These are phyloP conservation scores for Acanthiza pusilla DNA, from an alignment of 2,797 vertebrate genomes.

Conservation along the genomic window DNA sequence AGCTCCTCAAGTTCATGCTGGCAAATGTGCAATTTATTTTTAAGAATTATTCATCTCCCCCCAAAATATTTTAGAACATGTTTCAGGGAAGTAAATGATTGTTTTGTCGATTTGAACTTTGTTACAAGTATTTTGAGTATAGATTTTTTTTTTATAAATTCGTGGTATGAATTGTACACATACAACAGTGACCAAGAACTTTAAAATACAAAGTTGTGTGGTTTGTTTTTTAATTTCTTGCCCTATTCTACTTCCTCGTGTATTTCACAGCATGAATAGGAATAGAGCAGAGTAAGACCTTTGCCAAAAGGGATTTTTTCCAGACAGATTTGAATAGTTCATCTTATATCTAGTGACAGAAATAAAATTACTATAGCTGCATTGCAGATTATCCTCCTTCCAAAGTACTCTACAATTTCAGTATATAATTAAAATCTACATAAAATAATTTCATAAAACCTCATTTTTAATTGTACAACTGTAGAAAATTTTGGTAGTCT, in stretches of 20 bases:
- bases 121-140: not conserved
- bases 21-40: not conserved
- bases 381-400: not conserved
- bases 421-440: not conserved
- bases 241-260: not conserved
- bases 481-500: not conserved
- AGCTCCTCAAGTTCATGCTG: not conserved
- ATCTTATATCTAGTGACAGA: not conserved
- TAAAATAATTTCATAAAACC: not conserved
- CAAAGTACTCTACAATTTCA: not conserved
- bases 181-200: not conserved
- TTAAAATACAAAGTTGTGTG: not conserved
- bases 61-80: not conserved
- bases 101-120: not conserved
- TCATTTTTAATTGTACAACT: not conserved
- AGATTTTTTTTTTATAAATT: not conserved
- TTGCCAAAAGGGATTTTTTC: not conserved
- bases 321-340: not conserved
- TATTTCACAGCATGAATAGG: not conserved
- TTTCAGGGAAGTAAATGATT: not conserved
- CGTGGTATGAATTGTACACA: not conserved
- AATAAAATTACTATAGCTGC: not conserved
- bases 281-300: not conserved
- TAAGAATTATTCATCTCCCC: not conserved
- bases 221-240: not conserved